phyloP scores from a whole-genome alignment of 2,113 vertebrate genomes.

The Micromys minutus region DNA sequence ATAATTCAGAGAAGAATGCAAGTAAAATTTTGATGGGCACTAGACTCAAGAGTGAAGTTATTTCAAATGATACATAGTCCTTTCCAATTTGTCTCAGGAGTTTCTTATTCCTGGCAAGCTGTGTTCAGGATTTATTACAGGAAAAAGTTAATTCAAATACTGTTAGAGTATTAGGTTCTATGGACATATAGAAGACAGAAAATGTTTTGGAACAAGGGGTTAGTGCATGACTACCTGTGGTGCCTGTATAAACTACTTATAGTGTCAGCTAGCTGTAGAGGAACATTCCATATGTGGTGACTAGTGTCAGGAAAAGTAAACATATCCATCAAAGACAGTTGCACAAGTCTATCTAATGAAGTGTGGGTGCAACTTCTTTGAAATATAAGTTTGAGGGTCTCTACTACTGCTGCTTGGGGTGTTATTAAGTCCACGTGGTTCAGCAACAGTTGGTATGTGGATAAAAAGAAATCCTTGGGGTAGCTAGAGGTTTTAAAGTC shows the following conservation, averaged over 20 bases:
- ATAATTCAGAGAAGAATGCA: constrained; percentile 7
- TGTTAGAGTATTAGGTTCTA: not conserved
- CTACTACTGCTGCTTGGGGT: not conserved
- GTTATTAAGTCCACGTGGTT: not conserved
- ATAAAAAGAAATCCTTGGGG: not conserved
- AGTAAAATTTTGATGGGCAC: not conserved
- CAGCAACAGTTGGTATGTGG: not conserved
- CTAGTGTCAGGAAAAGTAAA: not conserved
- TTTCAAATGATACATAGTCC: not conserved
- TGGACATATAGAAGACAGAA: not conserved
- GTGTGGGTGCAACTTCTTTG: not conserved
- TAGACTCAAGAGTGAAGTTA: not conserved
- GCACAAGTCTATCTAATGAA: not conserved
- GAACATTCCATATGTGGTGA: not conserved
- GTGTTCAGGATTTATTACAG: not conserved
- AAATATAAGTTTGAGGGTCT: not conserved
- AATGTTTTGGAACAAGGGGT: not conserved
- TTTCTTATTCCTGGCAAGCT: not conserved
- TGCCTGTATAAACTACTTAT: not conserved
- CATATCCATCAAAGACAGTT: not conserved
- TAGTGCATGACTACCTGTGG: not conserved
- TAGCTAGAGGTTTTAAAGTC: not conserved
- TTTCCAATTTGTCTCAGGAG: not conserved
- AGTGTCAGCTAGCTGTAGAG: not conserved
- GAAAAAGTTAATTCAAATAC: not conserved